phyloP scores from a whole-genome alignment of 2,888 invertebrate species.

The Chrysina gloriosa region DNA sequence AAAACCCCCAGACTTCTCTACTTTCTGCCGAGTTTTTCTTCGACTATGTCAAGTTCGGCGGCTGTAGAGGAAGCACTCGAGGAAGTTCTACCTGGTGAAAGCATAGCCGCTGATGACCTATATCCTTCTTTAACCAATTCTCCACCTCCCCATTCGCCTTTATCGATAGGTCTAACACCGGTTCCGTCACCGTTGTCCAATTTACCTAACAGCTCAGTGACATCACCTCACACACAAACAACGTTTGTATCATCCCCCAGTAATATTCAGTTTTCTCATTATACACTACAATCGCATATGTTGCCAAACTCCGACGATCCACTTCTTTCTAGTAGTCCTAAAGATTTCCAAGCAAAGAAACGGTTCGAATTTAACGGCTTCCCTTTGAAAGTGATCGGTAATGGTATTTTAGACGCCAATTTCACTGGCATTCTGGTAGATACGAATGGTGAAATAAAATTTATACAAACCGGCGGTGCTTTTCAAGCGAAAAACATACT shows the following conservation, averaged over 20 bases:
- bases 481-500: constrained; percentile 64
- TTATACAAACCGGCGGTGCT: constrained; percentile 70
- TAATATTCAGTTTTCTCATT: constrained; percentile 64
- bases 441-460: constrained; percentile 72
- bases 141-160: constrained; percentile 73
- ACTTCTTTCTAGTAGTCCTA: constrained; percentile 83
- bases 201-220: constrained; percentile 57
- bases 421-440: constrained; percentile 72
- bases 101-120: constrained; percentile 69
- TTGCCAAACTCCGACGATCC: constrained; percentile 92
- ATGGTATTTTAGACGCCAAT: constrained; percentile 69
- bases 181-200: constrained; percentile 67
- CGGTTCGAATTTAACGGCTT: constrained; percentile 69
- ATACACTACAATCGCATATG: constrained; percentile 80
- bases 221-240: constrained; percentile 62
- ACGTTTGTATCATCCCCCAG: constrained; percentile 61
- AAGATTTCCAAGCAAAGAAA: constrained; percentile 76
- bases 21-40: constrained; percentile 86
- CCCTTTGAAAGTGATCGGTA: constrained; percentile 70
- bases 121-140: constrained; percentile 65
- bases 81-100: constrained; percentile 85
- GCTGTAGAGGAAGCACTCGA: constrained; percentile 88
- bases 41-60: constrained; percentile 87
- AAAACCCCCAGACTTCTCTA: constrained; percentile 81
- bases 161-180: constrained; percentile 67